These are phyloP conservation scores for Micrasema minimum DNA, from an alignment of 1,140 invertebrate genomes.

Conservation along the genomic window DNA sequence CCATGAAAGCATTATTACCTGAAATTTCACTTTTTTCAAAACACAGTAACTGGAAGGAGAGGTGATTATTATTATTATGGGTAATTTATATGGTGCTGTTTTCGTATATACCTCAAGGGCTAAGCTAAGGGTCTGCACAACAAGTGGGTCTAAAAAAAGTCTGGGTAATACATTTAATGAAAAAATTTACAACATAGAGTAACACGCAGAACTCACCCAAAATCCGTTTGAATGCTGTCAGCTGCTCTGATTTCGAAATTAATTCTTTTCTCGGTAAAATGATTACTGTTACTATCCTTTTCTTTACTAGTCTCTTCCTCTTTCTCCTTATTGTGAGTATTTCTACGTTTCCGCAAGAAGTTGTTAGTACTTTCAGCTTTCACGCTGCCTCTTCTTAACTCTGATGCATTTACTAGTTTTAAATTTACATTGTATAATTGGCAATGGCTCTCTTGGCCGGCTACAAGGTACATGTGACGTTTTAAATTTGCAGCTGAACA, in stretches of 20 bases:
- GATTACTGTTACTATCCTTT: constrained; percentile 62
- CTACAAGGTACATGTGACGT: constrained; percentile 79
- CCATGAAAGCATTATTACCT: too few relatives aligned
- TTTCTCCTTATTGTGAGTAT: constrained; percentile 59
- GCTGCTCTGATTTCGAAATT: constrained; percentile 77
- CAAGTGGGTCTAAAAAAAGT: too few relatives aligned
- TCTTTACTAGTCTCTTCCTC: constrained; percentile 61
- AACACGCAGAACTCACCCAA: constrained; percentile 72
- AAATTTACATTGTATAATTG: constrained; percentile 87
- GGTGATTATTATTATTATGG: too few relatives aligned
- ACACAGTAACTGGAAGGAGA: too few relatives aligned
- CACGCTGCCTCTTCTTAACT: constrained; percentile 63
- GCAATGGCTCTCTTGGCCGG: constrained; percentile 92
- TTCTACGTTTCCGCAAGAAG: constrained; percentile 58
- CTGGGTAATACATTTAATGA: too few relatives aligned
- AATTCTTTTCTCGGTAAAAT: constrained; percentile 70
- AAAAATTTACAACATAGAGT: too few relatives aligned
- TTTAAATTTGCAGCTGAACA: constrained; percentile 73
- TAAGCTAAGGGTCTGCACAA: too few relatives aligned
- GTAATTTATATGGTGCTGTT: too few relatives aligned
- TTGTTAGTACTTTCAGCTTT: constrained; percentile 62
- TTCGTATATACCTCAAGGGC: too few relatives aligned
- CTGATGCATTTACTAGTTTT: constrained; percentile 69
- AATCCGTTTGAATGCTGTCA: constrained; percentile 85
- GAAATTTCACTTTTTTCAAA: too few relatives aligned